Evolutionary conservation across 1,140 invertebrate species (phyloP).

Genomic region (Drosophila ohnishii): DNA sequence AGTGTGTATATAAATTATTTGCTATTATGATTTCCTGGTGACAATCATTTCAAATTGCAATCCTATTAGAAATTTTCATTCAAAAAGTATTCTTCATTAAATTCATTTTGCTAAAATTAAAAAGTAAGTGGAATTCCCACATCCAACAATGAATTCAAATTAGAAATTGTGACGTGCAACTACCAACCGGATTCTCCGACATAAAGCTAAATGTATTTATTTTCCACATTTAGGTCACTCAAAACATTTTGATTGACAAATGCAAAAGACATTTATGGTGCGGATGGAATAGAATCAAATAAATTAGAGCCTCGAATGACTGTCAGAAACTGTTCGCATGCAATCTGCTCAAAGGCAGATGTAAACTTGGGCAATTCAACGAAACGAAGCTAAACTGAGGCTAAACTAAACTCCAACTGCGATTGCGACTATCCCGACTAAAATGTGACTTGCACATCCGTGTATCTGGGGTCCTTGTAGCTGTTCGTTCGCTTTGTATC

Average conservation of each 20-base stretch:
- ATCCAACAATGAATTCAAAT: background rate
- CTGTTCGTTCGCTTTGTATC: slow-evolving; percentile 39
- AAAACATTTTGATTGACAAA: slow-evolving; percentile 53
- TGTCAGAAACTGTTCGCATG: slow-evolving; percentile 55
- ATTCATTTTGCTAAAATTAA: background rate
- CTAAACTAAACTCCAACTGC: slow-evolving; percentile 21
- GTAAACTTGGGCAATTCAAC: slow-evolving; percentile 36
- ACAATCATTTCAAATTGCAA: background rate
- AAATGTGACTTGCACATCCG: slow-evolving; percentile 44
- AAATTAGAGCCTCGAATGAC: slow-evolving; percentile 42
- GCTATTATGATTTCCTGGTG: background rate
- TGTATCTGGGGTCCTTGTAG: slow-evolving; percentile 31
- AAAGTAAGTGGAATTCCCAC: background rate
- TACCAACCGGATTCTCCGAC: background rate
- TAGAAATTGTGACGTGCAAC: slow-evolving; percentile 1
- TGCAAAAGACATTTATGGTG: slow-evolving; percentile 48
- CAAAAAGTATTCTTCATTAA: background rate
- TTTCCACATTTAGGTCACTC: slow-evolving; percentile 18
- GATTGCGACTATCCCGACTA: slow-evolving; percentile 31
- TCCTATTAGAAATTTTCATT: background rate
- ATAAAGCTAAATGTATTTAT: slow-evolving; percentile 3
- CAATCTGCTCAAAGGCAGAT: slow-evolving; percentile 40
- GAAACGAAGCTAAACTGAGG: slow-evolving; percentile 10
- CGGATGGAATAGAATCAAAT: slow-evolving; percentile 34
- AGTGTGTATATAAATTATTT: background rate